Evolutionary conservation across 2,113 vertebrate genomes (phyloP).

Genomic region (Ailurus styani): DNA sequence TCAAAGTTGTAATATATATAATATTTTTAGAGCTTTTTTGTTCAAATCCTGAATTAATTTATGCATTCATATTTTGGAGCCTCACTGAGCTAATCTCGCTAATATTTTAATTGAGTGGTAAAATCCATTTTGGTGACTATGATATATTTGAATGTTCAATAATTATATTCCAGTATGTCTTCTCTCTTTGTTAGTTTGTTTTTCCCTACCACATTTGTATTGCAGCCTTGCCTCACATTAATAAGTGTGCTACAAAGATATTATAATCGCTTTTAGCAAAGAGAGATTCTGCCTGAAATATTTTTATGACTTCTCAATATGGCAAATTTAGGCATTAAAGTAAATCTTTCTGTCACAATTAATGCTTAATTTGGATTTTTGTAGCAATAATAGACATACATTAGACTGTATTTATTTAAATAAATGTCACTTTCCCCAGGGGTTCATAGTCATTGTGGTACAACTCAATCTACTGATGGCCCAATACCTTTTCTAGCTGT

Average conservation of each 20-base stretch:
- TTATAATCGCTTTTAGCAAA: constrained; percentile 52
- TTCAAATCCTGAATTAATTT: constrained; percentile 56
- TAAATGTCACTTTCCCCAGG: constrained; percentile 26
- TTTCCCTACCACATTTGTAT: not conserved
- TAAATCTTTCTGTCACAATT: constrained; percentile 62
- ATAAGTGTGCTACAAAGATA: constrained; percentile 33
- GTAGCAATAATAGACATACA: constrained; percentile 38
- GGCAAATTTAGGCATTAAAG: constrained; percentile 54
- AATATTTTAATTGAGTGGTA: constrained; percentile 27
- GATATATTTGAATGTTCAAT: not conserved
- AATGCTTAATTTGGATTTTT: constrained; percentile 57
- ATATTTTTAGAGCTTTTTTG: constrained; percentile 11
- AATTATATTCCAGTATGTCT: not conserved
- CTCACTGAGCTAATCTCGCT: not conserved
- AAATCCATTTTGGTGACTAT: constrained; percentile 40
- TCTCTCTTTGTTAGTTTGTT: constrained; percentile 23
- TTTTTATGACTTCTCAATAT: constrained; percentile 65
- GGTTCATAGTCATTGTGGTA: not conserved
- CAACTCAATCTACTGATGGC: not conserved
- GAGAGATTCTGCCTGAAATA: constrained; percentile 56
- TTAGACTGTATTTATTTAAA: constrained; percentile 62
- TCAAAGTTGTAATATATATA: constrained; percentile 14
- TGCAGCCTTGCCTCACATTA: constrained; percentile 34
- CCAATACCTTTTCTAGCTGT: not conserved
- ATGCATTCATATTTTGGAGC: not conserved